phyloP scores from a whole-genome alignment of 2,113 vertebrate species.

The Scopus umbretta region DNA sequence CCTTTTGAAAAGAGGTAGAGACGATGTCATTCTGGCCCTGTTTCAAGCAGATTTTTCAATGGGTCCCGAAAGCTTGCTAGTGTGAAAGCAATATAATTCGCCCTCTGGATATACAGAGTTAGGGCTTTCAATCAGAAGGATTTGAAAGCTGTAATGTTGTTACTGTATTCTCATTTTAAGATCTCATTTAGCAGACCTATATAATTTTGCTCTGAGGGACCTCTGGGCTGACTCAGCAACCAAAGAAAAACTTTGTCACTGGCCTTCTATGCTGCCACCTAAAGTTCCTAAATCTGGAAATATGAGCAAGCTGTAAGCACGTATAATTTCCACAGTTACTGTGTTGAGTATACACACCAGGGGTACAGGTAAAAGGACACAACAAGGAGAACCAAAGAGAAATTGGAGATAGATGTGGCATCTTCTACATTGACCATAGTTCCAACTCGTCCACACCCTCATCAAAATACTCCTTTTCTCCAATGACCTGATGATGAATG shows the following conservation, averaged over 20 bases:
- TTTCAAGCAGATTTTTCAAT: not conserved
- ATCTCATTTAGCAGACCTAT: not conserved
- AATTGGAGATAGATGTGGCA: not conserved
- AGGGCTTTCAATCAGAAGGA: not conserved
- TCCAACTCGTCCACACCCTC: not conserved
- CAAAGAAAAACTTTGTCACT: not conserved
- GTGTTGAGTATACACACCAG: rapidly evolving
- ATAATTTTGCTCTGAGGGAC: not conserved
- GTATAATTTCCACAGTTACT: not conserved
- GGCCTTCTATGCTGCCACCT: not conserved
- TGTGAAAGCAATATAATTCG: not conserved
- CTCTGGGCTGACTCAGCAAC: conserved; percentile 16
- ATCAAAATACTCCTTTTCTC: not conserved
- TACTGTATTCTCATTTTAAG: conserved; percentile 14
- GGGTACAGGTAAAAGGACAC: not conserved
- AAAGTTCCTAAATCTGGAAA: not conserved
- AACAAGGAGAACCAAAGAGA: not conserved
- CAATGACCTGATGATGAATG: not conserved
- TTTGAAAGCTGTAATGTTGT: not conserved
- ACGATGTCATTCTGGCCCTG: not conserved
- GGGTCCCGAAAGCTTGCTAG: not conserved
- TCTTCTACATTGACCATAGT: not conserved
- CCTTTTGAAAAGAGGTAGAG: not conserved
- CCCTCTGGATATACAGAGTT: not conserved
- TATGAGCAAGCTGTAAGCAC: not conserved